Base-by-base conservation (phyloP, 2,113 vertebrate genomes). In the Sula dactylatra region DNA sequence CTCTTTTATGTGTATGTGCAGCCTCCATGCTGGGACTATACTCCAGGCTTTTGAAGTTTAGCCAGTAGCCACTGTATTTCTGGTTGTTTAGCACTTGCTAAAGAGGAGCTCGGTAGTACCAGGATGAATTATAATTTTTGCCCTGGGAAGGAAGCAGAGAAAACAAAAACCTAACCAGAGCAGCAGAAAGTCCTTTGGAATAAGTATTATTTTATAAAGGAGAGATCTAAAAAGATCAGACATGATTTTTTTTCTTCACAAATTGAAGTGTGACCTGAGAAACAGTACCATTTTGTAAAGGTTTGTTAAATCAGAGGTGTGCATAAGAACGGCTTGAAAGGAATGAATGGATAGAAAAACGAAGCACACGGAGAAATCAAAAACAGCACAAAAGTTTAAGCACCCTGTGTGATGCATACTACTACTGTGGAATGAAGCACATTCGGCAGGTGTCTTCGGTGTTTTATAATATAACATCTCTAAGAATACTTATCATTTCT, bases 21-120 rank as follows among this genome's bases (percentile, higher is more conserved):
- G 69, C 90, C 18, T 65, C 17, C 38, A 83, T 89, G 94, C 95
- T 94, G 94, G 89, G 94, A 50, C 65, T 65, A 4, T 24, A 40
- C 85, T 72, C 74, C 89, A 88, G 86, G 55, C 84, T 93, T 98
- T 92, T 95, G 95, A 97, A 96, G 97, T 96, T 86, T 72, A 94
- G 90, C 82, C 91, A 80, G 80, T 84, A 89, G 93, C 94, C 59
- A 29, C 94, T 85, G 64, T 38, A 79, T 91, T 95, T 97, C 88
- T 67, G 18, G 54, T 93, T 94, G 72, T 93, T 96, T 88, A 80
- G 40, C 13, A 27, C 71, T 94, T 67, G 50, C 86, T 94, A 65
- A 89, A 88, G 77, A 96, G 77, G 16, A 89, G 7, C 40, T 88
- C 74, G 40, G 9, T 17, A 86, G 91, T 64, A 88, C 42, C 61